phyloP scores from a whole-genome alignment of 2,113 vertebrate genomes.

The Oryzias melastigma region DNA sequence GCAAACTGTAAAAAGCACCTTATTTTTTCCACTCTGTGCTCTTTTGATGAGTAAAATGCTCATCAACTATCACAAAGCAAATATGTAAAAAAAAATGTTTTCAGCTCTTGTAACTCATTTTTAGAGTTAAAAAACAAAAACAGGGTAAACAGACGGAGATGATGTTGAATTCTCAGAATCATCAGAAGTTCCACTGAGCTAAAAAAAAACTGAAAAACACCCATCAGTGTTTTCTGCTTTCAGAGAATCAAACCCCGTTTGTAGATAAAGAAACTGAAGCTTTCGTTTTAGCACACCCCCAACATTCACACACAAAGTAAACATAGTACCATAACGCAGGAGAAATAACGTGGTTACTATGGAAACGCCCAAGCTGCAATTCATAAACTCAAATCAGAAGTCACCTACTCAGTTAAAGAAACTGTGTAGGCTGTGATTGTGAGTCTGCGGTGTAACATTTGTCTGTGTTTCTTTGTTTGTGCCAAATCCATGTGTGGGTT shows the following conservation, averaged over 20 bases:
- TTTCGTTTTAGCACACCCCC: constrained; percentile 8
- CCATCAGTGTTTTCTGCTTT: no score
- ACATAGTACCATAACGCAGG: background rate
- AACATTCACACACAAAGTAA: constrained; percentile 13
- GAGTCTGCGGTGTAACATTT: no score
- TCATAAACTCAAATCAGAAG: constrained; percentile 7
- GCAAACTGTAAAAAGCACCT: constrained; percentile 22
- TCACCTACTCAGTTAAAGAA: background rate
- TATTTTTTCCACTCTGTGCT: constrained; percentile 11
- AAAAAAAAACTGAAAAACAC: background rate
- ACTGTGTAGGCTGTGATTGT: no score
- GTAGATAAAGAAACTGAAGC: background rate
- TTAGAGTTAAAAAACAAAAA: no score
- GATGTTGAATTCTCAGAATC: background rate
- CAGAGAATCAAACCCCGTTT: background rate
- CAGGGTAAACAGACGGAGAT: background rate
- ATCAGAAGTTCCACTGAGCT: background rate
- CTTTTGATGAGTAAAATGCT: background rate
- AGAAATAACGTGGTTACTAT: constrained; percentile 4
- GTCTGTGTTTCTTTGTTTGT: background rate
- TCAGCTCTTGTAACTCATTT: no score
- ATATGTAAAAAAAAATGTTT: no score
- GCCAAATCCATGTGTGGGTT: background rate
- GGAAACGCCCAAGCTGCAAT: constrained; percentile 14
- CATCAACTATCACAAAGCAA: no score